Base-by-base conservation (phyloP, 2,888 invertebrate species). In the Didymodactylos carnosus region DNA sequence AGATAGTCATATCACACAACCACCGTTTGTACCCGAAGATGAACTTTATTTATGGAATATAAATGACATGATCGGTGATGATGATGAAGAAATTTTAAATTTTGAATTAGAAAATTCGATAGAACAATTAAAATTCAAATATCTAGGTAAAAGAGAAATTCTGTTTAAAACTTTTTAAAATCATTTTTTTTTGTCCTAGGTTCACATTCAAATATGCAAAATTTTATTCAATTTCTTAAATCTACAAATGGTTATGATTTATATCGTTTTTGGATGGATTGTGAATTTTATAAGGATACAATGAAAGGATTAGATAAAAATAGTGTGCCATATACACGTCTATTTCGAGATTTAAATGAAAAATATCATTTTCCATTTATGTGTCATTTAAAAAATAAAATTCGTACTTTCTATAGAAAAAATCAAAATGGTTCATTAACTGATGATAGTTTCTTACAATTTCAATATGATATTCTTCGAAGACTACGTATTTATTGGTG, bases 401-500 rank as follows among this genome's bases (percentile, higher is more conserved):
- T 72, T 76, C 77, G 10, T 78, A 82, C 82, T 75, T 81, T 82
- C 75, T 82, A 83, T 70, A n/a, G n/a, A n/a, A 80, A 82, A 76
- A 82, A 82, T 78, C 82, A 80, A 73, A 82, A 81, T 27, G 79
- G 79, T 27, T 78, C 11, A 35, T 62, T 83, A 5, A 80, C 80
- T 76, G 81, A 82, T 76, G 80, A 81, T 35, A 78, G 83, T 71
- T 82, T 83, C 76, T 79, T 82, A 39, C 79, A 81, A 11, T 81
- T 83, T 3, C 83, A 83, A 79, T 83, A 83, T 76, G 82, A 83
- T 77, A 80, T 82, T 3, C 78, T 83, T 69, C 78, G 83, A 23
- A 76, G 83, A 71, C 77, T 83, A 11, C 76, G 83, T 43, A 80
- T 81, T 19, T 83, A 83, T 78, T 83, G 83, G 83, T 78, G 83